Percentiles rank a stretch among this genome's conserved stretches.
phyloP scores from a whole-genome alignment of 2,113 vertebrate species.

The Montifringilla adamsi region DNA sequence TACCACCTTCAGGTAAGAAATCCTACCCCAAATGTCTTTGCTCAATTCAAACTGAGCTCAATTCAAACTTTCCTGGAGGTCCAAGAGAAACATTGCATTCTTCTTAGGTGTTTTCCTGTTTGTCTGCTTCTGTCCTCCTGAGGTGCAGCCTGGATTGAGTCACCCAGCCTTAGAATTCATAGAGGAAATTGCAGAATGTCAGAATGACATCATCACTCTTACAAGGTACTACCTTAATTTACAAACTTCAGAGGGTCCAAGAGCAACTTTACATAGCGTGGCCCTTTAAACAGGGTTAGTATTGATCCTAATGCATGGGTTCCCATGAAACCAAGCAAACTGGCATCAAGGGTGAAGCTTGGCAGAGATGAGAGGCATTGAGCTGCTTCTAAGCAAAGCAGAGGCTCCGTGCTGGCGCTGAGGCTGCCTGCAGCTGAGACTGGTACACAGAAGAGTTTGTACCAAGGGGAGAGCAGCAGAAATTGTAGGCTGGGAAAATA shows the following conservation, averaged over 20 bases:
- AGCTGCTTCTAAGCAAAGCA: neutral
- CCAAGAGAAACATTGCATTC: neutral
- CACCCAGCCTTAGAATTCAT: neutral
- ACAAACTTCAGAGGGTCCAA: neutral
- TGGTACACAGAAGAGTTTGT: neutral
- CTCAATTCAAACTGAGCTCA: neutral
- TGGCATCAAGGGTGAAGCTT: neutral
- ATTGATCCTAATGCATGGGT: neutral
- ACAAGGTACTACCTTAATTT: neutral
- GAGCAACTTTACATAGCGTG: neutral
- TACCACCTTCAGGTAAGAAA: neutral
- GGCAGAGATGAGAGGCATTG: neutral
- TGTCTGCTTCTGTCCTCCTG: neutral
- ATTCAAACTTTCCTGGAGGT: neutral
- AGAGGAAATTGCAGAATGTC: neutral
- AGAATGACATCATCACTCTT: neutral
- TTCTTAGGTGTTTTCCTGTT: conserved; percentile 30
- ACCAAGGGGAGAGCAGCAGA: neutral
- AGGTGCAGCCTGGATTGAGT: neutral
- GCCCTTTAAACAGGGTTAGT: neutral
- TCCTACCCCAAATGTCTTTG: neutral
- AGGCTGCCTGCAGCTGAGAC: neutral
- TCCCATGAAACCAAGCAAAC: neutral
- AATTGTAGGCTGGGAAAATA: neutral
- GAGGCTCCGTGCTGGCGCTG: neutral